Percentiles rank a stretch among this genome's conserved stretches.
These are phyloP conservation scores for Botia almorhae DNA, from an alignment of 2,797 vertebrate genomes.

Conservation along the genomic window DNA sequence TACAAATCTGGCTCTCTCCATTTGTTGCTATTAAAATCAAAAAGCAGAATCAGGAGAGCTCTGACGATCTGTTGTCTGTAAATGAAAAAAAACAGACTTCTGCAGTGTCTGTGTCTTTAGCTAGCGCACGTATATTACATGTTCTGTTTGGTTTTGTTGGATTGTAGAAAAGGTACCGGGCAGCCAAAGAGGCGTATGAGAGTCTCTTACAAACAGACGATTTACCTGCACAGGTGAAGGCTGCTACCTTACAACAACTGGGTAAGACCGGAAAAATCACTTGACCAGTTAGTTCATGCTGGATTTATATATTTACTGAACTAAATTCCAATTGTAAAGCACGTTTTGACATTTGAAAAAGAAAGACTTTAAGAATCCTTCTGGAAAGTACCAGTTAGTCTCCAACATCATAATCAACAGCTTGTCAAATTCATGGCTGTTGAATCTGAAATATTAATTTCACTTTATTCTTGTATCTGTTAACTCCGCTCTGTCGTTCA, in stretches of 20 bases:
- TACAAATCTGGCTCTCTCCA: too few species aligned
- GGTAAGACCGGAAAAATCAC: conserved; percentile 80
- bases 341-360: too few species aligned
- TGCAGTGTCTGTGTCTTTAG: too few species aligned
- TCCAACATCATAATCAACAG: background rate
- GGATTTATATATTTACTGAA: background rate
- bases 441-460: background rate
- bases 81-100: too few species aligned
- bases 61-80: too few species aligned
- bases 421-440: too few species aligned
- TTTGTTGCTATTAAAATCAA: too few species aligned
- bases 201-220: conserved; percentile 93
- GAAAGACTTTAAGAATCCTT: too few species aligned
- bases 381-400: too few species aligned
- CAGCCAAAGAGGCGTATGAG: conserved; percentile 97
- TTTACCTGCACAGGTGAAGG: conserved; percentile 97
- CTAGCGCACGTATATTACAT: background rate
- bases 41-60: too few species aligned
- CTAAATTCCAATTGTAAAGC: background rate
- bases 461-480: background rate
- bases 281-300: background rate
- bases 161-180: conserved; percentile 91
- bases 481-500: background rate
- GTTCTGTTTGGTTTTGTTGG: background rate
- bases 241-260: conserved; percentile 94